Base-by-base conservation (phyloP, 2,797 vertebrate species). In the Calcarius lapponicus region DNA sequence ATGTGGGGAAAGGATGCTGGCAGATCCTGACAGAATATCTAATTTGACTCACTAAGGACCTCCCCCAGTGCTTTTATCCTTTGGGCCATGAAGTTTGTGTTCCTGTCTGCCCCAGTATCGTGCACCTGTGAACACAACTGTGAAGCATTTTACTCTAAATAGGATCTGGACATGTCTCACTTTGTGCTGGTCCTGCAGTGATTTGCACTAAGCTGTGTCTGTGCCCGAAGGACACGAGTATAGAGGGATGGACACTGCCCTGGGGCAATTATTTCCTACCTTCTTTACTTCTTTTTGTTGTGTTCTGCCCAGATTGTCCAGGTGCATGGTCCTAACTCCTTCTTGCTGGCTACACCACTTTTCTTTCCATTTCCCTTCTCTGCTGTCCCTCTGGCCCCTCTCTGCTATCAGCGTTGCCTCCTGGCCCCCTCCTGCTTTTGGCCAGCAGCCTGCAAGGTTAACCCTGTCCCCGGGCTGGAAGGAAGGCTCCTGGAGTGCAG, bases 1-100 rank as follows among this genome's bases (percentile, higher is more conserved):
- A 69, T 4, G 36, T 47, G 86, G 51, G 51, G 78, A 67, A 94
- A 80, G 60, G 86, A 88, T 80, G 64, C 80, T 92, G 80, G 61
- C 71, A 93, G 83, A 85, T 89, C 64, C 73, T 91, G 66, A 50
- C 62, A 87, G 54, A 95, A 65, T 74, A 51, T 73, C 80, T 73
- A 12, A 85, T 85, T 67, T 80, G 73, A 57, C 53, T 73, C 26
- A 60, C 24, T 32, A 43, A 78, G 42, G 83, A 72, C 22, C 43
- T 21, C 13, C 26, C 51, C 17, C 28, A 7, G 31, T 14, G 73
- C 8, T 86, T 94, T 92, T 76, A 60, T 90, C 40, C 62, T 86
- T 78, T 43, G 61, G 45, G 21, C 32, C 28, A 29, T 0, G 2
- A 32, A 51, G 58, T 32, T 92, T 16, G 28, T 70, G 29, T 22